These are phyloP conservation scores for Nestor notabilis DNA, from an alignment of 2,113 vertebrate genomes.

Conservation along the genomic window DNA sequence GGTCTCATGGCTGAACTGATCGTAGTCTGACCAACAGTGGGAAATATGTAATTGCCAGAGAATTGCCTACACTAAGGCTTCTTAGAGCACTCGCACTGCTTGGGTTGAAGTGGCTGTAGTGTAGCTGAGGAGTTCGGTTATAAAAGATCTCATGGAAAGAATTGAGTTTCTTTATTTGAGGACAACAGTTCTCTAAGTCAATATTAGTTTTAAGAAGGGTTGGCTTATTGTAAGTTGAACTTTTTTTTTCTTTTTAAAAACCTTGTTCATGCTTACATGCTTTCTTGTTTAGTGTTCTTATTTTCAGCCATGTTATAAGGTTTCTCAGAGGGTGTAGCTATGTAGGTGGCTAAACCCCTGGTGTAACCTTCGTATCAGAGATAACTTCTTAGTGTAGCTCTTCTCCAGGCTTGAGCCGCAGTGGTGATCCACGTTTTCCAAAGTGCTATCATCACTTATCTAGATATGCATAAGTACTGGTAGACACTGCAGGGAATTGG, in stretches of 20 bases:
- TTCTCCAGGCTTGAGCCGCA: background rate
- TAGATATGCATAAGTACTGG: background rate
- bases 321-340: background rate
- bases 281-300: background rate
- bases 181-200: background rate
- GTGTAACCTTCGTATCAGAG: background rate
- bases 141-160: background rate
- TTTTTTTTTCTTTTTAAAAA: background rate
- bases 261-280: background rate
- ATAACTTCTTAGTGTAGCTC: background rate
- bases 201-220: background rate
- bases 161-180: background rate
- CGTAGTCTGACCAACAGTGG: background rate
- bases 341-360: background rate
- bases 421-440: background rate
- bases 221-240: background rate
- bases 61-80: background rate
- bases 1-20: background rate
- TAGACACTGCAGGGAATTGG: background rate
- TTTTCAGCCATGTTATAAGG: background rate
- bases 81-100: background rate
- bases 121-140: background rate
- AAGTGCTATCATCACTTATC: accelerated
- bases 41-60: background rate
- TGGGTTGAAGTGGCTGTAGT: background rate